phyloP scores from a whole-genome alignment of 2,888 invertebrate genomes.

The Lepidocyrtoides sp. region DNA sequence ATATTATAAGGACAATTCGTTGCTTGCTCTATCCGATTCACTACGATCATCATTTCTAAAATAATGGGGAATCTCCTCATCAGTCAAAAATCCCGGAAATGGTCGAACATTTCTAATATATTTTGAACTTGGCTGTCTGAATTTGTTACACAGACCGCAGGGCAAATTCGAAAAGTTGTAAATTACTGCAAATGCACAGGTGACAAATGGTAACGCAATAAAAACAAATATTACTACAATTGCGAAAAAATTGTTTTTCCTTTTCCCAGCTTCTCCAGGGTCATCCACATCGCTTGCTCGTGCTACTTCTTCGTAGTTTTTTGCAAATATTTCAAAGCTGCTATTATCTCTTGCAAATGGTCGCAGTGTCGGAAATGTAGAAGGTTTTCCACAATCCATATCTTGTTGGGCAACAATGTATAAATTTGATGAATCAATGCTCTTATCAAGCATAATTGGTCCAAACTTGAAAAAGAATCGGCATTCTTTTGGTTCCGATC shows the following conservation, averaged over 20 bases:
- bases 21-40: not conserved
- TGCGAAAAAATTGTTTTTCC: constrained; percentile 43
- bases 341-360: constrained; percentile 2
- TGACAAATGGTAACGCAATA: constrained; percentile 68
- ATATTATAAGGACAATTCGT: not conserved
- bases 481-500: constrained; percentile 21
- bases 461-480: constrained; percentile 73
- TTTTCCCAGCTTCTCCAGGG: not conserved
- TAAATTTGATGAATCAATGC: constrained; percentile 33
- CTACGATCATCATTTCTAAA: constrained; percentile 7
- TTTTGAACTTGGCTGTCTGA: constrained; percentile 67
- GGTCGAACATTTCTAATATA: constrained; percentile 65
- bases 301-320: constrained; percentile 55
- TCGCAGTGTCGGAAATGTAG: constrained; percentile 53
- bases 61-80: not conserved
- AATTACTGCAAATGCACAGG: constrained; percentile 63
- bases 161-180: constrained; percentile 72
- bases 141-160: constrained; percentile 72
- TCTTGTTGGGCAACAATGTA: constrained; percentile 72
- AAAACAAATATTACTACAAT: constrained; percentile 60
- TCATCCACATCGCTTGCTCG: constrained; percentile 25
- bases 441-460: constrained; percentile 17
- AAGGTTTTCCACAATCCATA: constrained; percentile 61
- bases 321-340: constrained; percentile 48
- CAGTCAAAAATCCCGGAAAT: constrained; percentile 50